Percentiles rank a stretch among this genome's conserved stretches.
Evolutionary conservation across 2,113 vertebrate species (phyloP).

Genomic region (Oreochromis aureus): DNA sequence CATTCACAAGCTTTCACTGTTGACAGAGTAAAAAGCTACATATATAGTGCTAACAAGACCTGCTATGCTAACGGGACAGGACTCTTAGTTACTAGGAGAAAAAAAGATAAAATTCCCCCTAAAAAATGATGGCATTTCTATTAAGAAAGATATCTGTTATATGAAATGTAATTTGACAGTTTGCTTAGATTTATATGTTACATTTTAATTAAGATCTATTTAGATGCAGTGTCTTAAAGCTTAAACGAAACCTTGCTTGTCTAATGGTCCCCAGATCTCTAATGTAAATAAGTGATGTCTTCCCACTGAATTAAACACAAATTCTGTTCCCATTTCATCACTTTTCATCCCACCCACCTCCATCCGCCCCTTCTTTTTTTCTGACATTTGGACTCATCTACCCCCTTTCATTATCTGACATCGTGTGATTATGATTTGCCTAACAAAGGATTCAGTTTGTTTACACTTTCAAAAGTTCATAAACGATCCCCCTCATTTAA

Average conservation of each 20-base stretch:
- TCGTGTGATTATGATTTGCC: conserved; percentile 36
- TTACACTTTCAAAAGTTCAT: conserved; percentile 48
- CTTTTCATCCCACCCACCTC: neutral
- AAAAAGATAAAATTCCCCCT: neutral
- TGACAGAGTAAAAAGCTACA: conserved; percentile 9
- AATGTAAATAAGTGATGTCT: neutral
- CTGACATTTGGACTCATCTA: conserved; percentile 37
- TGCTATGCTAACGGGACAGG: conserved; percentile 3
- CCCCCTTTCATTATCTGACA: conserved; percentile 32
- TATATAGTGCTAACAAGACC: conserved; percentile 11
- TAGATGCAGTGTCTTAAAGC: neutral
- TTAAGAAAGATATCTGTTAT: neutral
- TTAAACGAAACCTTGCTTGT: neutral
- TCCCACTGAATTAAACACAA: neutral
- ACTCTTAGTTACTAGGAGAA: neutral
- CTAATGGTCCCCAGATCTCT: neutral
- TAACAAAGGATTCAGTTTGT: conserved; percentile 35
- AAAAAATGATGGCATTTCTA: neutral
- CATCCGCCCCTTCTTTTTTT: neutral
- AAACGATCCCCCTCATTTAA: conserved; percentile 29
- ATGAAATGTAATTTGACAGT: neutral
- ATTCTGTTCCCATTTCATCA: neutral
- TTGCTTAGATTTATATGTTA: neutral
- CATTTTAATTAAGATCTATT: neutral
- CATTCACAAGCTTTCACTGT: neutral